Conservation (phyloP, 2,113 vertebrate genomes). For the Myocastor coypus region DNA sequence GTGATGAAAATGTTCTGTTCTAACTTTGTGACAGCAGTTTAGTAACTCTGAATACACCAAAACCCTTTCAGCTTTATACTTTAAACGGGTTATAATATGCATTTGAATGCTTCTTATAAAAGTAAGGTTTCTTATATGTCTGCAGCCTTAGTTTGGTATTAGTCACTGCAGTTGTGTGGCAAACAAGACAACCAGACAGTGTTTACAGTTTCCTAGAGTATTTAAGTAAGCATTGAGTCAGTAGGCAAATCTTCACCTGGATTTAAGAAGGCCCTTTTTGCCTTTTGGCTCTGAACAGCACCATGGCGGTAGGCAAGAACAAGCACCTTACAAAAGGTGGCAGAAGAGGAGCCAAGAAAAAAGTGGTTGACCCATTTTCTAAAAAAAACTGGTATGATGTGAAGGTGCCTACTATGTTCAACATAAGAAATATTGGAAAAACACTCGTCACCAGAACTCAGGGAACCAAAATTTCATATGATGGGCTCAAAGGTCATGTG, state of each 20-base stretch:
- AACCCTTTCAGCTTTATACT: not conserved
- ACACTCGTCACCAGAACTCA: too few species aligned
- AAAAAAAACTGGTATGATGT: too few species aligned
- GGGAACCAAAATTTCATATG: too few species aligned
- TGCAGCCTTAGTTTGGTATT: not conserved
- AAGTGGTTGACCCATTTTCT: too few species aligned
- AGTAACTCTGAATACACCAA: not conserved
- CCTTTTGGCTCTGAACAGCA: too few species aligned
- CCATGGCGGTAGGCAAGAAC: too few species aligned
- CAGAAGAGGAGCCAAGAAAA: too few species aligned
- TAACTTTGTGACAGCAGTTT: not conserved
- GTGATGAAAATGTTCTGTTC: constrained; percentile 47
- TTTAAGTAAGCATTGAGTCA: not conserved
- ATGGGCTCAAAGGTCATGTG: too few species aligned
- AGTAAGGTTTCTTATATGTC: not conserved
- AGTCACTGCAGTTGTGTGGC: not conserved
- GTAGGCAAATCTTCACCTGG: not conserved
- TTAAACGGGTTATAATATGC: constrained; percentile 26
- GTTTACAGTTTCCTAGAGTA: not conserved
- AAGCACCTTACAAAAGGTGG: too few species aligned
- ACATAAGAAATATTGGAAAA: too few species aligned
- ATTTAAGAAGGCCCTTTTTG: not conserved
- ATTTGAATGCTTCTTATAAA: not conserved
- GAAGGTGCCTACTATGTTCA: too few species aligned
- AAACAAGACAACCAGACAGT: not conserved